Evolutionary conservation across 1,140 invertebrate genomes (phyloP).

Genomic region (Musca vetustissima): DNA sequence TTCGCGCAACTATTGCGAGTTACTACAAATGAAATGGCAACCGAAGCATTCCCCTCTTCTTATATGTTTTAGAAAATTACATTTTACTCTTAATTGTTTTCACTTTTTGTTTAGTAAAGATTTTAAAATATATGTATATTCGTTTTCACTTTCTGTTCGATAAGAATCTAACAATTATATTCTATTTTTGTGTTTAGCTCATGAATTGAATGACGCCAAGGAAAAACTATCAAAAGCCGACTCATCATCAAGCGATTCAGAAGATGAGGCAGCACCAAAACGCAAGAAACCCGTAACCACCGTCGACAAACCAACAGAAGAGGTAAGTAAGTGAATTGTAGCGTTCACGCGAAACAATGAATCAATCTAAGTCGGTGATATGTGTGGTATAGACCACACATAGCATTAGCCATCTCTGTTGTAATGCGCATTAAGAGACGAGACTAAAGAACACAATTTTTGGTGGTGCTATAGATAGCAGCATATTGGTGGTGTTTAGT

Average conservation of each 20-base stretch:
- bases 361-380: neutral
- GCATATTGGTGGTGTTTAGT: too few relatives aligned
- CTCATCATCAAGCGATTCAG: slow-evolving; percentile 76
- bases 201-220: slow-evolving; percentile 81
- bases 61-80: too few relatives aligned
- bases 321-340: slow-evolving; percentile 57
- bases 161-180: neutral
- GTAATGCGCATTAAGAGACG: too few relatives aligned
- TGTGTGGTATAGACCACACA: neutral
- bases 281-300: slow-evolving; percentile 65
- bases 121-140: neutral
- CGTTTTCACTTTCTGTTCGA: too few relatives aligned
- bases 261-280: slow-evolving; percentile 64
- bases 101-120: too few relatives aligned
- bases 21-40: too few relatives aligned
- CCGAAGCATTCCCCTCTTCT: too few relatives aligned
- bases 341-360: too few relatives aligned
- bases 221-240: slow-evolving; percentile 79
- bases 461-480: too few relatives aligned
- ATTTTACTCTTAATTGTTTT: too few relatives aligned
- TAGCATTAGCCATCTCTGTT: neutral
- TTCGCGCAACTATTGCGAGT: too few relatives aligned
- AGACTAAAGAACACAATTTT: too few relatives aligned
- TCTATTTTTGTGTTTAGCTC: slow-evolving; percentile 56
- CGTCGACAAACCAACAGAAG: slow-evolving; percentile 79